phyloP scores from a whole-genome alignment of 2,797 vertebrate species.

The Mormyrops attenuatus region DNA sequence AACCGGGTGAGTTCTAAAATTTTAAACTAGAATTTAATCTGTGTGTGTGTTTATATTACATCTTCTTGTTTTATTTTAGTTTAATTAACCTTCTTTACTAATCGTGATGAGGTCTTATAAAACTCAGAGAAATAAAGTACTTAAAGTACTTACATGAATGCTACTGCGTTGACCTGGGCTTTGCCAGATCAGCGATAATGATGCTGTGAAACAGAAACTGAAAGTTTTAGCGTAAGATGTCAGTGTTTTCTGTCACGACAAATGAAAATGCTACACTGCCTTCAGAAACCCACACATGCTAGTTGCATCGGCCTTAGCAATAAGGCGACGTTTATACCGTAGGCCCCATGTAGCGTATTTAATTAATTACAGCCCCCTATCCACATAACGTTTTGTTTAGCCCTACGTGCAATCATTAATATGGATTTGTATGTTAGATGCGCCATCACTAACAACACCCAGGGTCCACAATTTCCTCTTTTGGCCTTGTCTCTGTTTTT shows the following conservation, averaged over 20 bases:
- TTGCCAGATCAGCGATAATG: background rate
- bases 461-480: background rate
- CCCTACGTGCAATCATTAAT: background rate
- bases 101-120: background rate
- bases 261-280: background rate
- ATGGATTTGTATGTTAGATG: background rate
- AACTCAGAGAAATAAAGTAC: no score
- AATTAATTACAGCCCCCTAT: background rate
- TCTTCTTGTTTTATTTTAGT: background rate
- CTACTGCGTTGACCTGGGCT: background rate
- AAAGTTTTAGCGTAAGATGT: background rate
- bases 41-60: background rate
- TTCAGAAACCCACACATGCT: background rate
- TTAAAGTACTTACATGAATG: background rate
- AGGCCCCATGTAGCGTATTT: background rate
- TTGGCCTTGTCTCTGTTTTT: background rate
- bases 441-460: background rate
- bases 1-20: background rate
- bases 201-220: background rate
- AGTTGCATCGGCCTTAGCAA: background rate
- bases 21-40: background rate
- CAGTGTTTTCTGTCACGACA: background rate
- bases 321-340: background rate
- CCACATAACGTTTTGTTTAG: background rate
- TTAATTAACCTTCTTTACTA: background rate